Evolutionary conservation across 2,888 invertebrate genomes (phyloP).

Genomic region (Pomacea canaliculata): DNA sequence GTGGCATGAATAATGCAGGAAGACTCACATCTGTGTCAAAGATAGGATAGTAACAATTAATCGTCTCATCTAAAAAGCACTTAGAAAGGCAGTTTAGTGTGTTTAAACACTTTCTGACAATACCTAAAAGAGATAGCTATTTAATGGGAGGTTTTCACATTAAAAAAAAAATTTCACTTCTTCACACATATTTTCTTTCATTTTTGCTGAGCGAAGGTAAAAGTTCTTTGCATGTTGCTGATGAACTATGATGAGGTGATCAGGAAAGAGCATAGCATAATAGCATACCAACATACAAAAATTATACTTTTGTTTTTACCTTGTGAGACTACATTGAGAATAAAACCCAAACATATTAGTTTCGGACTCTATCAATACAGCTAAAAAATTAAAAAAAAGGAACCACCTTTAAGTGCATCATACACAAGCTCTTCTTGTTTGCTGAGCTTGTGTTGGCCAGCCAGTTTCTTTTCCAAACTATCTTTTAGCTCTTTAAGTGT

Average conservation of each 20-base stretch:
- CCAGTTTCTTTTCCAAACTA: slow-evolving; percentile 62
- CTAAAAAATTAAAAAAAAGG: background rate
- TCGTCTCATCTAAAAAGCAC: too few relatives aligned
- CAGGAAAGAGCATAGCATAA: too few relatives aligned
- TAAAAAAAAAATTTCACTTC: background rate
- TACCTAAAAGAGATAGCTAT: too few relatives aligned
- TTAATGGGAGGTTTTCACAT: background rate
- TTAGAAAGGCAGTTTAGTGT: too few relatives aligned
- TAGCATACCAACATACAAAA: background rate
- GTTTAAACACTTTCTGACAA: too few relatives aligned
- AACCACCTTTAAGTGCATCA: slow-evolving; percentile 56
- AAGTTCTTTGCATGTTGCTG: too few relatives aligned
- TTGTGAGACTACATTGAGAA: background rate
- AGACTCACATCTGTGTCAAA: slow-evolving; percentile 64
- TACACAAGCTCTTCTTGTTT: slow-evolving; percentile 54
- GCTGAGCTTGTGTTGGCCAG: slow-evolving; percentile 64
- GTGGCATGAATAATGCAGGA: slow-evolving; percentile 69
- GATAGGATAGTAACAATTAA: background rate
- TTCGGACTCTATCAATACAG: background rate
- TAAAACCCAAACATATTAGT: background rate
- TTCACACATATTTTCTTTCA: too few relatives aligned
- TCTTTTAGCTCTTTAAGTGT: slow-evolving; percentile 55
- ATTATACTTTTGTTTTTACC: background rate
- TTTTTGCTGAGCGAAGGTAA: too few relatives aligned
- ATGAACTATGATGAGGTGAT: background rate